phyloP scores from a whole-genome alignment of 2,113 vertebrate genomes.

The Patagioenas fasciata region DNA sequence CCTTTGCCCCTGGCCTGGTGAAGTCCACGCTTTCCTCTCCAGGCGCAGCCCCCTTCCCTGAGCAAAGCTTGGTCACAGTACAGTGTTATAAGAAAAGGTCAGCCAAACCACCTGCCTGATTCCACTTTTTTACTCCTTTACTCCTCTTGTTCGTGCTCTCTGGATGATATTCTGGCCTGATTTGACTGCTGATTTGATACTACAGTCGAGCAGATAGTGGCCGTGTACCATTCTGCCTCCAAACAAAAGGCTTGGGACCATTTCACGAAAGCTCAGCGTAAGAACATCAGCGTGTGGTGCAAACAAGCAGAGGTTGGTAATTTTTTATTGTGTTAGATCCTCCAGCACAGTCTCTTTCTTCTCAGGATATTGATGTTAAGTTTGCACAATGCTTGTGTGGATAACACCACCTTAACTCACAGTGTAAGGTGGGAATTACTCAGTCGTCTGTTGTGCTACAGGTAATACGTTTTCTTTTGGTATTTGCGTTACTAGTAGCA shows the following conservation, averaged over 20 bases:
- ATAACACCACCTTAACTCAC: constrained; percentile 53
- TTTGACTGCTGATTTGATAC: constrained; percentile 77
- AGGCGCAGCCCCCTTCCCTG: neutral
- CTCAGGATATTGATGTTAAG: constrained; percentile 70
- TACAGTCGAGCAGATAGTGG: constrained; percentile 99
- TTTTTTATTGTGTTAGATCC: constrained; percentile 66
- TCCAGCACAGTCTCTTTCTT: constrained; percentile 55
- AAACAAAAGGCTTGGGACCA: constrained; percentile 99
- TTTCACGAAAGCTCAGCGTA: constrained; percentile 99
- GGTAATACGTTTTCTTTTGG: constrained; percentile 45
- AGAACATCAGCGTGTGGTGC: constrained; percentile 98
- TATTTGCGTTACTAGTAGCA: neutral
- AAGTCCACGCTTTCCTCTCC: neutral
- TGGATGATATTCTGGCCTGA: constrained; percentile 82
- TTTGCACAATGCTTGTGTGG: constrained; percentile 39
- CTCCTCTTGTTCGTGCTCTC: constrained; percentile 84
- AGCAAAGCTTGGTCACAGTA: constrained; percentile 9
- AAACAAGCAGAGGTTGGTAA: constrained; percentile 98
- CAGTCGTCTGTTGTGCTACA: constrained; percentile 25
- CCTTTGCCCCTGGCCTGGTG: neutral
- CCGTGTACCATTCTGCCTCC: constrained; percentile 98
- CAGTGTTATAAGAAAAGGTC: constrained; percentile 49
- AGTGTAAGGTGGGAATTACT: constrained; percentile 30
- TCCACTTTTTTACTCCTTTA: constrained; percentile 90
- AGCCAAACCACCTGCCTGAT: constrained; percentile 84